Base-by-base conservation (phyloP, 2,113 vertebrate genomes). In the Paracanthobrama guichenoti region DNA sequence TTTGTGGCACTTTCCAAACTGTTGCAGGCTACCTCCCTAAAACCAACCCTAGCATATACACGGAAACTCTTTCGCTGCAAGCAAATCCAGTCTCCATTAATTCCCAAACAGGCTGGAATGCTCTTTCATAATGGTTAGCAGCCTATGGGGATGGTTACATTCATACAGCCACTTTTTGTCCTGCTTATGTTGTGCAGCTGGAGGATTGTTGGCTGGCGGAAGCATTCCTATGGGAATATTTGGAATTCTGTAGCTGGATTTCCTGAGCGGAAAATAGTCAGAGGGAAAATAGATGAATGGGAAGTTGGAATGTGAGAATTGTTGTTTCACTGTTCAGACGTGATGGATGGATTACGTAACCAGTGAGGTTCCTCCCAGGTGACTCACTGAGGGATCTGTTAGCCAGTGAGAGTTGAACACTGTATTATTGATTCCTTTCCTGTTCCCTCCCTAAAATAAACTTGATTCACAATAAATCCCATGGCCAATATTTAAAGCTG, bases 201-300 rank as follows among this genome's bases (percentile, higher is more conserved):
- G 28, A 42, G 18, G 26, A 82, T 53, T 64, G 55, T 16, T 42
- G 57, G 71, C 60, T 50, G 13, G 53, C 71, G 42, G 28, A 75
- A 75, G 74, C 66, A 82, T 78, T 86, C 89, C 85, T 69, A 82
- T 82, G 89, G 75, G 88, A 83, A 88, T 77, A 78, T 79, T 78
- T 86, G 81, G 86, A 92, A 91, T 90, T 86, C 60, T 85, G 59
- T 75, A 55, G 74, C 46, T 82, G 82, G 80, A 87, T 88, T 90
- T 93, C 89, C 91, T 90, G 86, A 48, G 82, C 81, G 84, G 67
- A 90, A 85, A 79, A 66, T 16, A 48, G 66, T 35, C 66, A 55
- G 73, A 59, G 74, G 48, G 60, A 75, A 85, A 79, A 71, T 86
- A 76, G 81, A 62, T 79, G 84, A 88, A 82, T 81, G 46, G 83